A percentile compares a stretch with the other conserved stretches of the same genome.
Conservation (phyloP, 2,888 invertebrate genomes). For the Hypomecis atomaria region DNA sequence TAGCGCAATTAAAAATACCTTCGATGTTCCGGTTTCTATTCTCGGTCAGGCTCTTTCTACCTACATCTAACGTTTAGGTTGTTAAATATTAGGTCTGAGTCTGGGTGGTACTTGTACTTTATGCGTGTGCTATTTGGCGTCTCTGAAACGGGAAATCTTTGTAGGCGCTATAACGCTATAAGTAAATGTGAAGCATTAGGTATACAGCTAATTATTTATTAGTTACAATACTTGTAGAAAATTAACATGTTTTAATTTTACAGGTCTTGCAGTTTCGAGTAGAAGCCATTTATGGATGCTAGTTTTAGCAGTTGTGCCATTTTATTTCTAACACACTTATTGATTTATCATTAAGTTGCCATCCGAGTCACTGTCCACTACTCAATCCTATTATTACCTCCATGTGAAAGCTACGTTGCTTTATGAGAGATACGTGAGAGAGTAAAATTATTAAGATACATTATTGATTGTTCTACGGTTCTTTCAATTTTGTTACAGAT, state of each 20-base stretch:
- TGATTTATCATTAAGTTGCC: conserved; percentile 12
- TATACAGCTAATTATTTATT: background rate
- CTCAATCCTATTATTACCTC: conserved; percentile 2
- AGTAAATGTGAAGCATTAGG: too few relatives aligned
- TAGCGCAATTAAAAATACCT: too few relatives aligned
- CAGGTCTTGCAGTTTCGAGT: conserved; percentile 72
- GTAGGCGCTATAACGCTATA: too few relatives aligned
- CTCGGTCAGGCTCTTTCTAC: too few relatives aligned
- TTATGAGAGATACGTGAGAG: background rate
- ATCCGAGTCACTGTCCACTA: conserved; percentile 41
- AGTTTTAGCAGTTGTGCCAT: conserved; percentile 51
- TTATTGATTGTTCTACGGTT: background rate
- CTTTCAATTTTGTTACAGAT: conserved; percentile 8
- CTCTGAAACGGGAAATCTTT: too few relatives aligned
- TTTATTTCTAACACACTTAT: conserved; percentile 44
- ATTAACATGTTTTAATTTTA: conserved; percentile 44
- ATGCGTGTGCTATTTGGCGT: too few relatives aligned
- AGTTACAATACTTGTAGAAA: background rate
- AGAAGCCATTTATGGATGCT: conserved; percentile 63
- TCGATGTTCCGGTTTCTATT: too few relatives aligned
- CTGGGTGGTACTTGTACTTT: too few relatives aligned
- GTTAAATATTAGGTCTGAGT: too few relatives aligned
- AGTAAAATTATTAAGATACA: too few relatives aligned
- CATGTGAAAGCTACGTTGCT: conserved; percentile 9
- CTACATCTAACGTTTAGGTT: too few relatives aligned